phyloP scores from a whole-genome alignment of 1,140 invertebrate species.

The Sycobia sp. region DNA sequence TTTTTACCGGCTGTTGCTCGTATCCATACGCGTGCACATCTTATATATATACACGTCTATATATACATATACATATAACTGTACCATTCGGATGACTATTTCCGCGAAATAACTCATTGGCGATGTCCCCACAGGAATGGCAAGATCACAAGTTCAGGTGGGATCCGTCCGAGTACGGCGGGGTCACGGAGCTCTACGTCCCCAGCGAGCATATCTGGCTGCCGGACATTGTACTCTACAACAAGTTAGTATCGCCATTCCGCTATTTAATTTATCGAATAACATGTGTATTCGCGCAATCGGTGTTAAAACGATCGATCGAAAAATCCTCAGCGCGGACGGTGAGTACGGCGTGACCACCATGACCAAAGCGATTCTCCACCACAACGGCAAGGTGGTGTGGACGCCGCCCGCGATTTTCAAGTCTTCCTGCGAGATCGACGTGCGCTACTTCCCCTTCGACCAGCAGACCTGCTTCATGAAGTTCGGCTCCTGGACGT shows the following conservation, averaged over 20 bases:
- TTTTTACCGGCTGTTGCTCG: constrained; percentile 38
- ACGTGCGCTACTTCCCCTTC: constrained; percentile 95
- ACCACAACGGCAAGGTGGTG: constrained; percentile 85
- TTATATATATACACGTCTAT: too few species aligned
- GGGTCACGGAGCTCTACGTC: constrained; percentile 89
- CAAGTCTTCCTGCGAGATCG: constrained; percentile 97
- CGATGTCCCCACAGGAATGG: constrained; percentile 77
- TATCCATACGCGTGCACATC: too few species aligned
- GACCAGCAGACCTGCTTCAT: constrained; percentile 96
- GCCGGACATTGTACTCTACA: constrained; percentile 96
- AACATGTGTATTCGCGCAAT: too few species aligned
- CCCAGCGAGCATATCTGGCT: constrained; percentile 93
- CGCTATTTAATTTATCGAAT: background rate
- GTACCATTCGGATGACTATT: too few species aligned
- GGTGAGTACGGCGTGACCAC: constrained; percentile 97
- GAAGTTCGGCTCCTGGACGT: constrained; percentile 98
- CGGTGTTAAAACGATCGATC: background rate
- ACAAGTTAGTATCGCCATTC: constrained; percentile 76
- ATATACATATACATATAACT: too few species aligned
- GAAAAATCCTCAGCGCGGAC: constrained; percentile 75
- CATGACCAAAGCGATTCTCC: constrained; percentile 95
- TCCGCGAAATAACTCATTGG: background rate
- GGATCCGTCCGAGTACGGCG: constrained; percentile 94
- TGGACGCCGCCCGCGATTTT: constrained; percentile 97
- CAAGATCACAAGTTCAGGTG: constrained; percentile 96